Evolutionary conservation across 1,140 invertebrate genomes (phyloP).

Genomic region (Aphelenchoides avenae): DNA sequence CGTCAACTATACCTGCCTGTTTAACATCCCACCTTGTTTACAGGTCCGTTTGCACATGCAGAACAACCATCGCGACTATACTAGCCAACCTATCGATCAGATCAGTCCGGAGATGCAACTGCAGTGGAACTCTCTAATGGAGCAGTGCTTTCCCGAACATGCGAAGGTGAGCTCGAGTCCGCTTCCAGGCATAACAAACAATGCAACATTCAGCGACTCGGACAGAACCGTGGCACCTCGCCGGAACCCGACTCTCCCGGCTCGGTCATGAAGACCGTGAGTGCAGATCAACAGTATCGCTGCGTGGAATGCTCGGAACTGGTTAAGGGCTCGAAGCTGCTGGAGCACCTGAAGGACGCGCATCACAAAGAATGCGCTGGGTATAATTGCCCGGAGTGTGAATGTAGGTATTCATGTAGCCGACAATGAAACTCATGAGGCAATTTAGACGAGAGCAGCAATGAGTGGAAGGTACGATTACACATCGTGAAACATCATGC

Average conservation of each 20-base stretch:
- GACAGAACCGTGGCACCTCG: not conserved
- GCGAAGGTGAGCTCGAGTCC: constrained; percentile 6
- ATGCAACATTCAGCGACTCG: constrained; percentile 17
- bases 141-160: constrained; percentile 33
- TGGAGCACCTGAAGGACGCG: constrained; percentile 12
- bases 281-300: constrained; percentile 18
- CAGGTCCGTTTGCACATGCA: constrained; percentile 25
- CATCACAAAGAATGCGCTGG: constrained; percentile 6
- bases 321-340: constrained; percentile 6
- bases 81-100: constrained; percentile 18
- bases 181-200: no score
- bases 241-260: constrained; percentile 5
- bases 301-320: constrained; percentile 27
- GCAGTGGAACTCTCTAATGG: constrained; percentile 25
- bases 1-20: no score
- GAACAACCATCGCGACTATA: constrained; percentile 18
- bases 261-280: constrained; percentile 17
- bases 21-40: not conserved
- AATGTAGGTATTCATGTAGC: constrained; percentile 3
- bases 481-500: constrained; percentile 23
- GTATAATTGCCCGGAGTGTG: constrained; percentile 13
- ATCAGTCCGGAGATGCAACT: constrained; percentile 25
- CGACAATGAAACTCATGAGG: not conserved
- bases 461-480: constrained; percentile 19
- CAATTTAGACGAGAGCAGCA: constrained; percentile 4